Evolutionary conservation across 64 coral and sea anemone species (phyloP).

Genomic region (Montipora cactus): DNA sequence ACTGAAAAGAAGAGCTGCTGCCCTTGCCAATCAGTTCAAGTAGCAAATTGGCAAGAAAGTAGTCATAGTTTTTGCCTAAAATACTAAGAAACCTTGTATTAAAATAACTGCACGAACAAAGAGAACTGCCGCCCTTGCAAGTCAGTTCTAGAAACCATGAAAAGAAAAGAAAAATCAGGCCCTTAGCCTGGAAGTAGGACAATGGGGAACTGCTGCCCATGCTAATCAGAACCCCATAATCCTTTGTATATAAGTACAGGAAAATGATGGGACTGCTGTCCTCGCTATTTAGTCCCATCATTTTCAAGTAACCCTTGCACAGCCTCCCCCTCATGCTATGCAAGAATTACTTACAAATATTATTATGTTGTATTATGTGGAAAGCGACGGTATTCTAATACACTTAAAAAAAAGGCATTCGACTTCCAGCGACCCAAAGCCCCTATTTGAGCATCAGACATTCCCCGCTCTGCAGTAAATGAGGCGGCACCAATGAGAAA

Average conservation of each 20-base stretch:
- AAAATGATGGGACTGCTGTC: slow-evolving; percentile 10
- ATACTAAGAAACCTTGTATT: background rate
- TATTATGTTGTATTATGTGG: background rate
- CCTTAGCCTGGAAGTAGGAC: background rate
- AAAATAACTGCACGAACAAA: background rate
- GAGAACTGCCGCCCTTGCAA: background rate
- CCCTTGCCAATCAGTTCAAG: background rate
- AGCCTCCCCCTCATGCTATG: slow-evolving; percentile 9
- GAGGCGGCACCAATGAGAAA: slow-evolving; percentile 54
- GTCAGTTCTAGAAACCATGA: background rate
- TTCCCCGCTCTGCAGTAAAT: slow-evolving; percentile 42
- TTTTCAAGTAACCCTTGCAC: background rate
- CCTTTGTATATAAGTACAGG: background rate
- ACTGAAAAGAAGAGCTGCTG: background rate
- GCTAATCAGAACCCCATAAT: slow-evolving; percentile 18
- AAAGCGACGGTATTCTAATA: slow-evolving; percentile 30
- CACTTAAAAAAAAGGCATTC: slow-evolving; percentile 41
- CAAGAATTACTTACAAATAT: background rate
- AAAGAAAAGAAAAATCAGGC: slow-evolving; percentile 1
- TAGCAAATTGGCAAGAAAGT: background rate
- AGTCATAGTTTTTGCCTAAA: background rate
- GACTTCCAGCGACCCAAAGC: slow-evolving; percentile 59
- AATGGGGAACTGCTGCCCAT: slow-evolving; percentile 24
- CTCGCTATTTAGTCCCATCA: slow-evolving; percentile 25
- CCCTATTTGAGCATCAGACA: slow-evolving; percentile 60